Base-by-base conservation (phyloP, 2,888 invertebrate species). In the Heliconius sara region DNA sequence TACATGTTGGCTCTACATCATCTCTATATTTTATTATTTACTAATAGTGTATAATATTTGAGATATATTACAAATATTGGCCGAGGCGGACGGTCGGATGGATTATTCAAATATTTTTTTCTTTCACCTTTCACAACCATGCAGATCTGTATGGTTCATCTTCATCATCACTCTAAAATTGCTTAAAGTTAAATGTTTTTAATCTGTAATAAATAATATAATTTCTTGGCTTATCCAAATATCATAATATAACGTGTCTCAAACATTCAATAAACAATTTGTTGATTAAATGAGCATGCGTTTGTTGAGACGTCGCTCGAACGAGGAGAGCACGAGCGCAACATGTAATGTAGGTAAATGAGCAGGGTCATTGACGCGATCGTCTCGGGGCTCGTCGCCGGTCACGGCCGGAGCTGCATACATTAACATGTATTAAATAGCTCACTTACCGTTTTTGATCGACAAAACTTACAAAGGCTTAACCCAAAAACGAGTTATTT, bases 381-480 rank as follows among this genome's bases (percentile, higher is more conserved):
- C 70, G 60, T 27, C 43, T 47, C 77, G 60, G 65, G 63, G 25
- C 63, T 63, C 12, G 25, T 63, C 25, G 63, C 63, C 12, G n/a
- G 4, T 25, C 65, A 27, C 57, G 70, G 74, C 57, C n/a, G 66
- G 74, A 47, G 72, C 57, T 39, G 80, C 65, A 81, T 81, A 79
- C 57, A 81, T 81, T 81, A 77, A 66, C 81, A 81, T 79, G 34
- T 71, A 77, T 77, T 78, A 75, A 60, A 70, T 65, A 70, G 39
- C 66, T 60, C 27, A 70, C 74, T 52, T 75, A 65, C 75, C 73
- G 73, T 73, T 73, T 39, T 73, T 60, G 73, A 73, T 73, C 60
- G 34, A 73, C 60, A 39, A 73, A 60, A 60, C 34, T 60, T 57
- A 68, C 68, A 13, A 68, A 68, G 34, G 34, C 13, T 57, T n/a